Conservation (phyloP, 2,797 vertebrate genomes). For the Chaetodon trifasciatus region DNA sequence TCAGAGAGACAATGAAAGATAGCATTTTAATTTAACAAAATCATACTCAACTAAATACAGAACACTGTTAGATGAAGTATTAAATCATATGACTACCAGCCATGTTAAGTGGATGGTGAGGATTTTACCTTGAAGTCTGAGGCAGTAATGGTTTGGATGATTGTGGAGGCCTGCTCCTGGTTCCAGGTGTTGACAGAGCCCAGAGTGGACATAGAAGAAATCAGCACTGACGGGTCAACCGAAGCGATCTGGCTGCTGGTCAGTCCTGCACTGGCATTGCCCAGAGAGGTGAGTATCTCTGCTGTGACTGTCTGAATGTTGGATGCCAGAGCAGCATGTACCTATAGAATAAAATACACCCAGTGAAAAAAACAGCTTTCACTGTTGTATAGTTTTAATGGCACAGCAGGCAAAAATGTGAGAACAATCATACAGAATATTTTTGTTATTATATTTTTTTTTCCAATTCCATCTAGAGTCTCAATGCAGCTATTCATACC, state of each 20-base stretch:
- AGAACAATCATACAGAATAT: background rate
- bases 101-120: background rate
- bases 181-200: constrained; percentile 69
- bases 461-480: background rate
- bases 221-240: constrained; percentile 41
- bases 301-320: constrained; percentile 70
- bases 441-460: background rate
- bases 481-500: background rate
- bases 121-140: constrained; percentile 65
- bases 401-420: background rate
- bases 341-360: constrained; percentile 50
- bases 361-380: background rate
- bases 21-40: background rate
- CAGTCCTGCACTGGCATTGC: constrained; percentile 63
- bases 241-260: constrained; percentile 69
- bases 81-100: background rate
- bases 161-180: constrained; percentile 65
- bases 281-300: constrained; percentile 55
- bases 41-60: background rate
- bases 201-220: constrained; percentile 67
- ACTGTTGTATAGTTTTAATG: background rate
- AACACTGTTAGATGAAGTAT: background rate
- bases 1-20: background rate
- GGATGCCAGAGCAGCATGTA: constrained; percentile 65
- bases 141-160: constrained; percentile 63